Evolutionary conservation across 2,113 vertebrate genomes (phyloP).

Genomic region (Gadus chalcogrammus): DNA sequence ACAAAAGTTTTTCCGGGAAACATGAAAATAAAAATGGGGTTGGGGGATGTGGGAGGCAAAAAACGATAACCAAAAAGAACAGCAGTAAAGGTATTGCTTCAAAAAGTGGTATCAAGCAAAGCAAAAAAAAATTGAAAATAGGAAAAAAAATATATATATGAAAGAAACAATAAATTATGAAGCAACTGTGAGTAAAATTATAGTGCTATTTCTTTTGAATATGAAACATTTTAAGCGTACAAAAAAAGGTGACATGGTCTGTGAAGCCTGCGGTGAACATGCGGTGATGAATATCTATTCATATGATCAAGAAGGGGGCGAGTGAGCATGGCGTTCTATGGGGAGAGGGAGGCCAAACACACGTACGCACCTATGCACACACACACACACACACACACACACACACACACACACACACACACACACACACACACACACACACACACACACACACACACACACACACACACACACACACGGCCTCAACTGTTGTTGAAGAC

Average conservation of each 20-base stretch:
- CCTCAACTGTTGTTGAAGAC: neutral
- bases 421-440: neutral
- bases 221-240: slow-evolving; percentile 45
- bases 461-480: neutral
- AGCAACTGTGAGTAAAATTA: slow-evolving; percentile 46
- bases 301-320: slow-evolving; percentile 37
- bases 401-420: neutral
- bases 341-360: slow-evolving; percentile 27
- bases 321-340: slow-evolving; percentile 2
- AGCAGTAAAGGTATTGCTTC: slow-evolving; percentile 32
- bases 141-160: neutral
- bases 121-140: slow-evolving; percentile 15
- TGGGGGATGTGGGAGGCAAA: slow-evolving; percentile 41
- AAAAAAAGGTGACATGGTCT: slow-evolving; percentile 36
- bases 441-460: neutral
- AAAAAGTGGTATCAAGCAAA: slow-evolving; percentile 42
- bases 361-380: too few relatives aligned
- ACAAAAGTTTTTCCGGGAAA: slow-evolving; percentile 19
- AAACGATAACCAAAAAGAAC: slow-evolving; percentile 49
- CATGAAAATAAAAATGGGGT: neutral
- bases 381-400: neutral
- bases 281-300: slow-evolving; percentile 7
- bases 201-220: slow-evolving; percentile 47
- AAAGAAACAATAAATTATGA: slow-evolving; percentile 60
- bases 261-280: slow-evolving; percentile 38